Base-by-base conservation (phyloP, 2,888 invertebrate genomes). In the Leptopilina syphax region DNA sequence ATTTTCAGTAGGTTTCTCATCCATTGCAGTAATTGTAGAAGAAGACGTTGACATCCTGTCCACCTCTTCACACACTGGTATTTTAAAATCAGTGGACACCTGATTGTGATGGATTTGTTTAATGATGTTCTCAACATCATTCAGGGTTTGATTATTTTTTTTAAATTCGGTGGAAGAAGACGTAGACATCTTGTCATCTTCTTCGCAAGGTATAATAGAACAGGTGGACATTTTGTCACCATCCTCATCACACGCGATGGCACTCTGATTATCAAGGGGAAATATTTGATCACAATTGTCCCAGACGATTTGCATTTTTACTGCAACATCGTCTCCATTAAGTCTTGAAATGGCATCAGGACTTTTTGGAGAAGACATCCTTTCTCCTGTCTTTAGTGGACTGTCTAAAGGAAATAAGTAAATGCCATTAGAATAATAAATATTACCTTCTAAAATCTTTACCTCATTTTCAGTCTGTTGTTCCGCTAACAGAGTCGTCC, bases 41-140 rank as follows among this genome's bases (percentile, higher is more conserved):
- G 60, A 60, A 18, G 60, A 60, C 60, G n/a, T 60, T n/a, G 60
- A 60, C 60, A 60, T 60, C 60, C 12, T 60, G 18, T 60, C 60
- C n/a, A n/a, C 60, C 60, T 60, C 60, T 60, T 60, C 60, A 60
- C 18, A 60, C 1, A 12, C n/a, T 18, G 60, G 44, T 8, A 44
- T 50, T 12, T 50, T 12, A 50, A 1, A 44, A 44, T 44, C 6
- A 44, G 7, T 44, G 7, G 44, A 44, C 44, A 8, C 8, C 44
- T 44, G 44, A 44, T 44, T 8, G 6, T 44, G 44, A 44, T 44
- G 7, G 7, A 8, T 8, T 44, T 44, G 6, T 7, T 44, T 44
- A 44, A 44, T 8, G 1, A 44, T 44, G 44, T 44, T 44, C 44
- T 44, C 1, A 44, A 44, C 44, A 44, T 44, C 8, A 44, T 44